phyloP scores from a whole-genome alignment of 2,797 vertebrate species.

The Lerista edwardsae region DNA sequence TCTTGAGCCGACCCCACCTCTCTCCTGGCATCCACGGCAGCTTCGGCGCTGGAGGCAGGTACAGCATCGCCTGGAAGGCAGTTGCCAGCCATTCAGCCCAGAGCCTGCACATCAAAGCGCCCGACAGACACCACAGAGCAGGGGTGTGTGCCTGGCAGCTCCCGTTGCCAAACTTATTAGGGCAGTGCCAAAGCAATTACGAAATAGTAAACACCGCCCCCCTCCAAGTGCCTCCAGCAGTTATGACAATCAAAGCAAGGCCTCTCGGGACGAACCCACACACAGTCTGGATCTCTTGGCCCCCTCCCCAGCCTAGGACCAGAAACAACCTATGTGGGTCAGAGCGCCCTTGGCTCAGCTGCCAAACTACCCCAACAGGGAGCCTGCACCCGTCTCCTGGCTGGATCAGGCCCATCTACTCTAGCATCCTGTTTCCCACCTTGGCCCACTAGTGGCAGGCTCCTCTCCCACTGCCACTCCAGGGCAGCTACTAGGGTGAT shows the following conservation, averaged over 20 bases:
- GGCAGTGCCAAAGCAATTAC: constrained; percentile 22
- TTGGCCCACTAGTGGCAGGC: too few species aligned
- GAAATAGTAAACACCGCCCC: neutral
- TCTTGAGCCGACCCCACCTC: neutral
- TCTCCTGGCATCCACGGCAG: neutral
- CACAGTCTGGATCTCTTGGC: too few species aligned
- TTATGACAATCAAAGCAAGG: neutral
- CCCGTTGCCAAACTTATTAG: constrained; percentile 23
- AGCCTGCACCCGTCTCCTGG: neutral
- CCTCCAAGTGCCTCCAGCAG: neutral
- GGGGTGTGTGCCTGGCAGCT: neutral
- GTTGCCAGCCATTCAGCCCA: neutral
- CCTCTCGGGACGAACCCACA: neutral
- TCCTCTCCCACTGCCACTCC: too few species aligned
- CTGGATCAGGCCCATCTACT: too few species aligned
- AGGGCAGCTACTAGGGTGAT: neutral
- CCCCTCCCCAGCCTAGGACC: neutral
- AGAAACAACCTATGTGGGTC: neutral
- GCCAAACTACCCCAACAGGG: too few species aligned
- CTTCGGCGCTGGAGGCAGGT: neutral
- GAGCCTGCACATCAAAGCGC: neutral
- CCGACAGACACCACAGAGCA: neutral
- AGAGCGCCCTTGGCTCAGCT: neutral
- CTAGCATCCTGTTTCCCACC: too few species aligned
- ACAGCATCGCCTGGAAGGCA: neutral